phyloP scores from a whole-genome alignment of 2,797 vertebrate species.

The Carapus acus region DNA sequence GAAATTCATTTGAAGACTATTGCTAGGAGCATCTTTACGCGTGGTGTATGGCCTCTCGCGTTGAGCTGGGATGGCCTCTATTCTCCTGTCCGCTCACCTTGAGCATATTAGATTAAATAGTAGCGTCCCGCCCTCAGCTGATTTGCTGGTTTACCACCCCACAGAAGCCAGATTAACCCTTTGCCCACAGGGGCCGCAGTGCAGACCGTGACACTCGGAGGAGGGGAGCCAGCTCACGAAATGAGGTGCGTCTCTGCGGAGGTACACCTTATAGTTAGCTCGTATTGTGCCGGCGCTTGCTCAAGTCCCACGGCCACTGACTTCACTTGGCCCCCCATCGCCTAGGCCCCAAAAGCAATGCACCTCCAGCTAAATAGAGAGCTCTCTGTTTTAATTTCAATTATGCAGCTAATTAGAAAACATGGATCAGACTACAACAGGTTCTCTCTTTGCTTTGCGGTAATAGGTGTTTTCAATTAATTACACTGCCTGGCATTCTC shows the following conservation, averaged over 20 bases:
- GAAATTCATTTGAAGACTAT: slow-evolving; percentile 25
- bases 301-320: slow-evolving; percentile 16
- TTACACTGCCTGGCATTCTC: slow-evolving; percentile 48
- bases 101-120: slow-evolving; percentile 64
- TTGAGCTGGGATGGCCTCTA: slow-evolving; percentile 38
- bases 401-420: slow-evolving; percentile 53
- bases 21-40: slow-evolving; percentile 32
- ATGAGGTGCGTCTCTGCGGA: slow-evolving; percentile 35
- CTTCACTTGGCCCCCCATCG: slow-evolving; percentile 20
- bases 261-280: slow-evolving; percentile 27
- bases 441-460: slow-evolving; percentile 55
- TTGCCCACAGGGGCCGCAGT: slow-evolving; percentile 31
- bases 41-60: slow-evolving; percentile 19
- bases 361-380: slow-evolving; percentile 22
- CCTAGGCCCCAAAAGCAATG: slow-evolving; percentile 31
- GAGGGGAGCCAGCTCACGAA: slow-evolving; percentile 41
- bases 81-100: slow-evolving; percentile 55
- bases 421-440: slow-evolving; percentile 56
- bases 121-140: slow-evolving; percentile 59
- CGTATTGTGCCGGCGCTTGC: slow-evolving; percentile 36
- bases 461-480: slow-evolving; percentile 56
- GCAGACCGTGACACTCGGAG: slow-evolving; percentile 13
- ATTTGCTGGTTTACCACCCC: slow-evolving; percentile 43
- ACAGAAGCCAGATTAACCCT: slow-evolving; percentile 58
- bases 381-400: slow-evolving; percentile 59